phyloP scores from a whole-genome alignment of 2,113 vertebrate genomes.

The Anolis sagrei region DNA sequence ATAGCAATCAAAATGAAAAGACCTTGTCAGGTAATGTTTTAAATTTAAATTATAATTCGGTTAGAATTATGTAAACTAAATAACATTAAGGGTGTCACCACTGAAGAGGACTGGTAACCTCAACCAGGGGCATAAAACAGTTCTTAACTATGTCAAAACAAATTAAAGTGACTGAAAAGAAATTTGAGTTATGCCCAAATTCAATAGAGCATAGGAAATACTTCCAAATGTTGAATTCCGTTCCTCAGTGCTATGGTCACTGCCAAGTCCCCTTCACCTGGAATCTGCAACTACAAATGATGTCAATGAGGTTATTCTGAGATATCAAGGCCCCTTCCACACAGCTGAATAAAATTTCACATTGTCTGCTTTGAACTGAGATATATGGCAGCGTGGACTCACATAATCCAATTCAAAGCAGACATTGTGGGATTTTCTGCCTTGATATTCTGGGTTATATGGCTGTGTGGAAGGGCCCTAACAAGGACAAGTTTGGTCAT shows the following conservation, averaged over 20 bases:
- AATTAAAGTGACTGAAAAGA: rapidly evolving
- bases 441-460: no score
- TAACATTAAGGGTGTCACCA: not conserved
- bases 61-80: not conserved
- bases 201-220: not conserved
- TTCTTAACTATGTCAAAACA: not conserved
- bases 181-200: not conserved
- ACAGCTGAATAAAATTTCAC: no score
- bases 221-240: constrained; percentile 28
- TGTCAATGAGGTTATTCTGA: not conserved
- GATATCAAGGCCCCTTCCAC: no score
- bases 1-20: constrained; percentile 94
- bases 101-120: not conserved
- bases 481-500: constrained; percentile 22
- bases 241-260: not conserved
- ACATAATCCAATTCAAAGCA: no score
- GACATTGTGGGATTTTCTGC: no score
- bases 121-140: not conserved
- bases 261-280: not conserved
- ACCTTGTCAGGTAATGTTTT: constrained; percentile 88
- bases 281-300: constrained; percentile 11
- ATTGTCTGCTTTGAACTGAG: no score
- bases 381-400: no score
- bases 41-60: not conserved
- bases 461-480: no score